Evolutionary conservation across 1,140 invertebrate species (phyloP).

Genomic region (Neelides sp.): DNA sequence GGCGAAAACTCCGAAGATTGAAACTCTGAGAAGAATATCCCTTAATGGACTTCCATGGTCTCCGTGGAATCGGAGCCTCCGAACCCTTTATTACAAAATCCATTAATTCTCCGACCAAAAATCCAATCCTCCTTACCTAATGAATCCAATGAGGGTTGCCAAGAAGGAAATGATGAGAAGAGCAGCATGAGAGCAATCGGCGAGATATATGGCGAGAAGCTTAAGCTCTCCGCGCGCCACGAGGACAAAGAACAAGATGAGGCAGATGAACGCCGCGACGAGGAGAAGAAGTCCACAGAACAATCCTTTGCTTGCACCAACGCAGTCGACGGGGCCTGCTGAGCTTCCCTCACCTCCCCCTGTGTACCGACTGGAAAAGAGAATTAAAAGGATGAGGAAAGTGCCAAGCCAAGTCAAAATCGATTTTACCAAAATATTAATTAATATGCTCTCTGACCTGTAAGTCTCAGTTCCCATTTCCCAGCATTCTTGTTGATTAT

Average conservation of each 20-base stretch:
- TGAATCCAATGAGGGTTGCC: constrained; percentile 79
- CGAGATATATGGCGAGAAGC: constrained; percentile 67
- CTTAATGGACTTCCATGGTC: constrained; percentile 71
- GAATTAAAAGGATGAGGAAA: no score
- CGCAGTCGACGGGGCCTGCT: constrained; percentile 67
- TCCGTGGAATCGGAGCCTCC: constrained; percentile 71
- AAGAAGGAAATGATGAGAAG: constrained; percentile 74
- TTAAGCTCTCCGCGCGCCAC: constrained; percentile 62
- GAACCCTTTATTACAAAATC: constrained; percentile 50
- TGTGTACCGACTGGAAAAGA: constrained; percentile 28
- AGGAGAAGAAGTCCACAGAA: constrained; percentile 81
- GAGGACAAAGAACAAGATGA: constrained; percentile 87
- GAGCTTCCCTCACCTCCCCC: constrained; percentile 20
- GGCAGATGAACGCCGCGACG: constrained; percentile 78
- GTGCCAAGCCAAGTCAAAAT: no score
- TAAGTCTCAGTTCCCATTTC: constrained; percentile 30
- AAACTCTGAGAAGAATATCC: constrained; percentile 77
- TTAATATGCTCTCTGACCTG: no score
- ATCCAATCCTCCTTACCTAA: constrained; percentile 49
- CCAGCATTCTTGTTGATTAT: constrained; percentile 30
- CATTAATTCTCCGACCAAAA: background rate
- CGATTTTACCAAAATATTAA: no score
- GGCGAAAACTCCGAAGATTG: constrained; percentile 78
- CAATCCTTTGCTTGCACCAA: constrained; percentile 82
- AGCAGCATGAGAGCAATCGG: constrained; percentile 75